Percentiles rank a stretch among this genome's conserved stretches.
phyloP scores from a whole-genome alignment of 37 sponge, comb jelly and placozoan species.

The Hormiphora californensis region DNA sequence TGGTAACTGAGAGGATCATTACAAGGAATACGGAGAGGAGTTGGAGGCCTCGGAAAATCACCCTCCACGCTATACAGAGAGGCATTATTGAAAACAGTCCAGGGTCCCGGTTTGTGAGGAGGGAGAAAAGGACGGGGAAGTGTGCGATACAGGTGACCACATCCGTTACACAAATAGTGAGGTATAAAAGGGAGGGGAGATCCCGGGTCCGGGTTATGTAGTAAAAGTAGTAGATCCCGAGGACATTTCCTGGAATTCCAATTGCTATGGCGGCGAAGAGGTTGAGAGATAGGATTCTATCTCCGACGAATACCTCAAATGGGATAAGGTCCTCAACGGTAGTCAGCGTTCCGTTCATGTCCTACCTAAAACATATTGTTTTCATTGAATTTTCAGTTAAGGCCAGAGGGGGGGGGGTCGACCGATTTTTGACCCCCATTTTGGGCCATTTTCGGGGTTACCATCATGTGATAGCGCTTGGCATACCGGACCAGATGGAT shows the following conservation, averaged over 20 bases:
- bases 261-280: not conserved
- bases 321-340: not conserved
- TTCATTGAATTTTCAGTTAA: too few species aligned
- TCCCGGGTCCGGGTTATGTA: not conserved
- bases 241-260: not conserved
- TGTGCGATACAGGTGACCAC: not conserved
- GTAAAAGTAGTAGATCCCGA: not conserved
- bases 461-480: too few species aligned
- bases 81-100: not conserved
- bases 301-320: not conserved
- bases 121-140: not conserved
- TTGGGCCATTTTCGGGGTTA: too few species aligned
- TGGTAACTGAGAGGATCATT: not conserved
- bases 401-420: too few species aligned
- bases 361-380: too few species aligned
- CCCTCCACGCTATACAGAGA: slow-evolving; percentile 3
- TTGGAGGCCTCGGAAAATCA: not conserved
- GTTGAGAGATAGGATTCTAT: not conserved
- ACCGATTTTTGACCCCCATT: too few species aligned
- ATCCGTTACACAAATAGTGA: not conserved
- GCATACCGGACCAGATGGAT: too few species aligned
- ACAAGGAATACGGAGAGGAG: not conserved
- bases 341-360: too few species aligned
- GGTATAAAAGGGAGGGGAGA: not conserved
- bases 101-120: not conserved